Base-by-base conservation (phyloP, 64 coral and sea anemone species). In the Actinia equina region DNA sequence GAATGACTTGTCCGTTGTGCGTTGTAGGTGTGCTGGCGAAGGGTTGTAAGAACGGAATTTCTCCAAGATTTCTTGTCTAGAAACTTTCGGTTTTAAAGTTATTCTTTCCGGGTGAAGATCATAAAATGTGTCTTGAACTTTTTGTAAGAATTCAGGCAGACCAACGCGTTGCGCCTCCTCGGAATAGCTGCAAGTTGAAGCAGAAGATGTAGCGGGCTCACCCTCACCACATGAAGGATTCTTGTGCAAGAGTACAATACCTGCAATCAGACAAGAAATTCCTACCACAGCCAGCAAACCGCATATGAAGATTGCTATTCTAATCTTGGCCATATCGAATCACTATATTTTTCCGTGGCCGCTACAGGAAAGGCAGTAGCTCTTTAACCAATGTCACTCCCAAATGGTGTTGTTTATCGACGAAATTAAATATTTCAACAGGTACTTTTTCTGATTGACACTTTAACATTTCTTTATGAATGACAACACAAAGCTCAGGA, bases 1-100 rank as follows among this genome's bases (percentile, higher is more conserved):
- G 54, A 55, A 74, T 11, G 94, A 90, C 89, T 82, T 79, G 14
- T 96, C 91, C 4, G 94, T 96, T 25, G 83, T 84, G 74, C 46
- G 60, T 81, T 97, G 93, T 58, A 97, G 83, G 20, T 84, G 90
- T 37, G 8, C 17, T 12, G 94, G 94, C 3, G 94, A 97, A 18
- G 94, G 94, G 71, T 97, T 64, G 44, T 97, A 97, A 7, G 94
- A 87, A 7, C 60, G 71, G 69, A 90, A 97, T 57, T 90, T 93
- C 60, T 81, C 6, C 44, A 80, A 87, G 59, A 97, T 78, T 26
- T 93, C 91, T 60, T 76, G 37, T 3, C 85, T 42, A 8, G 67
- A 62, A 15, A 93, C 85, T 44, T 60, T 49, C 4, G 88, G 71
- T 71, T 90, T 93, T 2, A 17, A 4, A 30, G 49, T 52, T 19